These are phyloP conservation scores for Trematocara nigrifrons DNA, from an alignment of 2,113 vertebrate species.

Conservation along the genomic window DNA sequence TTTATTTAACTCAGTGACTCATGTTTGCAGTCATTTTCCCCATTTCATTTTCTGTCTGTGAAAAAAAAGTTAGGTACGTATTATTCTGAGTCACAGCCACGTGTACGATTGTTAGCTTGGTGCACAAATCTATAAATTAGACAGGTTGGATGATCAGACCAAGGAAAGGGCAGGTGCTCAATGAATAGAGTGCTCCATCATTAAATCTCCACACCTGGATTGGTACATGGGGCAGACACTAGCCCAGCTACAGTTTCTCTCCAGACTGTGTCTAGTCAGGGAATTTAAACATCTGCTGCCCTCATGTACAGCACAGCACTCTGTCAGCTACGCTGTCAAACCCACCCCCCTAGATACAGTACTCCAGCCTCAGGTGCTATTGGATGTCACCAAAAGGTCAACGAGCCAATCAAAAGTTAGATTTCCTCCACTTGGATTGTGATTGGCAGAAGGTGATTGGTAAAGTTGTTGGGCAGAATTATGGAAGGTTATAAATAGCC, in stretches of 20 bases:
- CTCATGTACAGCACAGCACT: constrained; percentile 18
- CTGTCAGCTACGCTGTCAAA: constrained; percentile 35
- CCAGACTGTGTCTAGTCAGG: constrained; percentile 26
- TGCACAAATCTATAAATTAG: constrained; percentile 14
- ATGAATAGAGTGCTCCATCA: constrained; percentile 13
- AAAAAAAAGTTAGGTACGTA: not conserved
- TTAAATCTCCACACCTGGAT: constrained; percentile 48
- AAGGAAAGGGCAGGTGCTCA: constrained; percentile 5
- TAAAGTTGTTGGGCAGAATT: constrained; percentile 38
- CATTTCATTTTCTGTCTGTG: not conserved
- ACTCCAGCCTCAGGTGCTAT: constrained; percentile 18
- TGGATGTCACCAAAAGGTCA: constrained; percentile 49
- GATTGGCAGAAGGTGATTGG: constrained; percentile 28
- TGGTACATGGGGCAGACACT: not conserved
- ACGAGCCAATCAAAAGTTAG: constrained; percentile 32
- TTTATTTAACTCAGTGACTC: not conserved
- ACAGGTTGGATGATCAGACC: not conserved
- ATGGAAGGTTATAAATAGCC: constrained; percentile 19
- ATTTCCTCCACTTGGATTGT: not conserved
- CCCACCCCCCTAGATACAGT: not conserved
- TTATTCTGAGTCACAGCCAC: not conserved
- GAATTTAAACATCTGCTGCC: constrained; percentile 54
- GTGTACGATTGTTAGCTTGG: not conserved
- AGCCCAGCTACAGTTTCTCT: not conserved
- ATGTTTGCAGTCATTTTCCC: not conserved